phyloP scores from a whole-genome alignment of 2,113 vertebrate species.

The Atrichornis clamosus region DNA sequence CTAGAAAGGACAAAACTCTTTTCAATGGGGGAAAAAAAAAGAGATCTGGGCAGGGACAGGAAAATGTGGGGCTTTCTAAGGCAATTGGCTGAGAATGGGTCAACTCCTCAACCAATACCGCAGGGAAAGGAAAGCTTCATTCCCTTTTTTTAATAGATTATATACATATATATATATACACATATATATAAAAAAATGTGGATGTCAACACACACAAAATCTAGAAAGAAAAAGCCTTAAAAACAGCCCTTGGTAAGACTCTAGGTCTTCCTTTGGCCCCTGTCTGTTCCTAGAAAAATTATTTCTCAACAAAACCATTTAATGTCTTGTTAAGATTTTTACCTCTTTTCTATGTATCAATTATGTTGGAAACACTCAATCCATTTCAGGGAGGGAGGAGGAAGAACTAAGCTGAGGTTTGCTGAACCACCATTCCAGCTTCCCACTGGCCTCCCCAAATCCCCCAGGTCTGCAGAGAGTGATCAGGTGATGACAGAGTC shows the following conservation, averaged over 20 bases:
- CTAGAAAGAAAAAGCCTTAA: neutral
- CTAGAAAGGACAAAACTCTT: neutral
- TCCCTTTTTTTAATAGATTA: neutral
- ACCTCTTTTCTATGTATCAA: neutral
- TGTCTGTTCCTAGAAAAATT: neutral
- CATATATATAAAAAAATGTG: too few relatives aligned
- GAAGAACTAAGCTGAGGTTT: neutral
- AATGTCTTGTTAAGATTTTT: neutral
- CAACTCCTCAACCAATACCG: neutral
- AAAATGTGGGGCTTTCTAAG: neutral
- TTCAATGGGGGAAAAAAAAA: neutral
- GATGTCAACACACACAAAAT: neutral
- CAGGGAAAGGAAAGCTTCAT: neutral
- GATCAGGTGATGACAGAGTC: constrained; percentile 22
- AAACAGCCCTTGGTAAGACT: neutral
- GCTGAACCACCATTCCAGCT: neutral
- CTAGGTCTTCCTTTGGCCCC: neutral
- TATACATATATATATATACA: too few relatives aligned
- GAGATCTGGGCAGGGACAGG: neutral
- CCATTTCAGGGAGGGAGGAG: neutral
- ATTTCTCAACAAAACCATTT: neutral
- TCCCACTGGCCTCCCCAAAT: neutral
- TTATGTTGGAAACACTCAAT: neutral
- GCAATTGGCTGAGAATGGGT: too few relatives aligned
- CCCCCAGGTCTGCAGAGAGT: neutral